These are phyloP conservation scores for Hemitrygon akajei DNA, from an alignment of 2,797 vertebrate genomes.

Conservation along the genomic window DNA sequence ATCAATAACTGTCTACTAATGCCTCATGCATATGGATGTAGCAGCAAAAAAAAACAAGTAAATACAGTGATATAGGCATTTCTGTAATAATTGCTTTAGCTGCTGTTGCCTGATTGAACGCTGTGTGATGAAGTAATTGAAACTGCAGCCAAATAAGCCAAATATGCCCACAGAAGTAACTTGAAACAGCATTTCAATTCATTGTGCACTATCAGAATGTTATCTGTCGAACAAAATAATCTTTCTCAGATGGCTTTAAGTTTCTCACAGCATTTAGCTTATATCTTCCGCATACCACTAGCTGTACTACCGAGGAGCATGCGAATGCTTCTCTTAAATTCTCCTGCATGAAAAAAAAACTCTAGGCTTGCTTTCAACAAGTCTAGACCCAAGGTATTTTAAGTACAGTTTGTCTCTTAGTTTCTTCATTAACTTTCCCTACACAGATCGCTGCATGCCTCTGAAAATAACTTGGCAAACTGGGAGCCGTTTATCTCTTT, in stretches of 20 bases:
- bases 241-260: not conserved
- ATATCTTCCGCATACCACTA: not conserved
- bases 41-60: constrained; percentile 46
- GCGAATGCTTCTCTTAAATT: constrained; percentile 34
- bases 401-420: constrained; percentile 49
- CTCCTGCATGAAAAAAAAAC: not conserved
- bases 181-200: constrained; percentile 19
- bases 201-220: not conserved
- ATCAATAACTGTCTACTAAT: constrained; percentile 56
- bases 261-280: not conserved
- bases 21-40: constrained; percentile 46
- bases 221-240: not conserved
- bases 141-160: not conserved
- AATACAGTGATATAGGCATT: constrained; percentile 40
- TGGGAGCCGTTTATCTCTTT: constrained; percentile 81
- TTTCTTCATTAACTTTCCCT: constrained; percentile 70
- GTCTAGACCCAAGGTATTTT: constrained; percentile 50
- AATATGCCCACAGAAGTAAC: constrained; percentile 3
- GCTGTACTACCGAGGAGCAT: constrained; percentile 35
- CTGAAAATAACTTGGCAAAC: constrained; percentile 79
- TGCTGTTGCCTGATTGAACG: not conserved
- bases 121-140: not conserved
- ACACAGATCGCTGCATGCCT: constrained; percentile 67
- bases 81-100: constrained; percentile 39
- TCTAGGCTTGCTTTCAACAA: constrained; percentile 41